phyloP scores from a whole-genome alignment of 2,797 vertebrate species.

The Streptopelia turtur region DNA sequence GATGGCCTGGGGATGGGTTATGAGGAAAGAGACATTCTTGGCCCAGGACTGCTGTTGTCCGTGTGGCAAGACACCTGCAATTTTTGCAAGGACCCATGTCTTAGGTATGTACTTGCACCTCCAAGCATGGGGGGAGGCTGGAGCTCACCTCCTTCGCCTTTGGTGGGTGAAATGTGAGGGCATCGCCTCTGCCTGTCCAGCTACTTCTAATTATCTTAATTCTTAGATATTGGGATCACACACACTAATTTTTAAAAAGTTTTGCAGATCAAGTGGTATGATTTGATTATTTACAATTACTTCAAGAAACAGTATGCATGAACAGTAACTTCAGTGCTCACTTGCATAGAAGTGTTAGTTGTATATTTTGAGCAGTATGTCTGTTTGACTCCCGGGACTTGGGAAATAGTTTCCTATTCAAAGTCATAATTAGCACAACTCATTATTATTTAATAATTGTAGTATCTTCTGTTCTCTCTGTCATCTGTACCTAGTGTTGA shows the following conservation, averaged over 20 bases:
- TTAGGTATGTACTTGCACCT: accelerated
- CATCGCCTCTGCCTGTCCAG: neutral
- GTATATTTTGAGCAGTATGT: neutral
- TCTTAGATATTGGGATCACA: neutral
- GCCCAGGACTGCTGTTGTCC: neutral
- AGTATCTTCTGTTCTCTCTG: neutral
- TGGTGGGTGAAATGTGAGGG: neutral
- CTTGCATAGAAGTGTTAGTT: neutral
- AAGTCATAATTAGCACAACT: neutral
- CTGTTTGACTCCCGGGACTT: neutral
- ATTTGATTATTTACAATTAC: neutral
- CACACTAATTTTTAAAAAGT: neutral
- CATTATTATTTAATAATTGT: neutral
- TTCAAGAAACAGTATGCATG: neutral
- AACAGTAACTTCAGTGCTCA: neutral
- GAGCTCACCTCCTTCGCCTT: neutral
- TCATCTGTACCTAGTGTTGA: neutral
- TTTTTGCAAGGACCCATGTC: neutral
- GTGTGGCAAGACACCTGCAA: accelerated
- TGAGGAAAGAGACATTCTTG: accelerated
- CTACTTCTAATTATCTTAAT: neutral
- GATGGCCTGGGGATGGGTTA: accelerated
- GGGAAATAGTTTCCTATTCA: neutral
- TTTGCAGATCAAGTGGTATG: accelerated
- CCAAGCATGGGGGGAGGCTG: neutral